These are phyloP conservation scores for Acronicta psi DNA, from an alignment of 2,888 invertebrate genomes.

Conservation along the genomic window DNA sequence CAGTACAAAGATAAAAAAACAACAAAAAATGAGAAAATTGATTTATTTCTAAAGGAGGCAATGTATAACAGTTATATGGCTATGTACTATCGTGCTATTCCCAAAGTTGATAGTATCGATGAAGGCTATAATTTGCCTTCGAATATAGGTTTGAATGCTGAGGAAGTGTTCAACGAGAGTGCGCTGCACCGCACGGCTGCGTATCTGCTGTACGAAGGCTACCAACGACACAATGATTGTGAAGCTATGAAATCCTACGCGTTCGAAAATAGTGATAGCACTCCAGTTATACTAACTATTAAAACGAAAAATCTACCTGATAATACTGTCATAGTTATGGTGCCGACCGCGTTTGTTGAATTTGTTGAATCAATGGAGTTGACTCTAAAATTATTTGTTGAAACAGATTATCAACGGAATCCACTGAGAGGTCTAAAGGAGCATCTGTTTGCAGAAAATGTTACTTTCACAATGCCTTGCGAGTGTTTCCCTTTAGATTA, in stretches of 20 bases:
- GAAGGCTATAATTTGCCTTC: background rate
- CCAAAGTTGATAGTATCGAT: background rate
- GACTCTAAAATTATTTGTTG: constrained; percentile 35
- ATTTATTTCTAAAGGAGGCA: constrained; percentile 23
- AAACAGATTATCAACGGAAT: constrained; percentile 28
- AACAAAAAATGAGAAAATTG: constrained; percentile 21
- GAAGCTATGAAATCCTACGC: constrained; percentile 24
- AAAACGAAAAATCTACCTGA: constrained; percentile 9
- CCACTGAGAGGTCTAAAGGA: constrained; percentile 19
- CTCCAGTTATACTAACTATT: constrained; percentile 15
- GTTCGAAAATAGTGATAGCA: constrained; percentile 17
- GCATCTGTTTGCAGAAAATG: constrained; percentile 21
- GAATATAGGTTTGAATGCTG: constrained; percentile 5
- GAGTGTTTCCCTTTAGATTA: constrained; percentile 38
- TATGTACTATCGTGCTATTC: constrained; percentile 14
- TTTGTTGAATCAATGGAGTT: constrained; percentile 38
- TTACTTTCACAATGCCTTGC: constrained; percentile 39
- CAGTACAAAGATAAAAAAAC: constrained; percentile 9
- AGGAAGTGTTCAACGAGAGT: constrained; percentile 6
- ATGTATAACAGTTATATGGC: constrained; percentile 11
- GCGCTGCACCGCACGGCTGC: constrained; percentile 27
- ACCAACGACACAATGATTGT: constrained; percentile 27
- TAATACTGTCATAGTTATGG: constrained; percentile 8
- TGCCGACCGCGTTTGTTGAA: constrained; percentile 29
- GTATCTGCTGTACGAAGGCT: constrained; percentile 30